phyloP scores from a whole-genome alignment of 2,888 invertebrate genomes.

The Eulithis testata region DNA sequence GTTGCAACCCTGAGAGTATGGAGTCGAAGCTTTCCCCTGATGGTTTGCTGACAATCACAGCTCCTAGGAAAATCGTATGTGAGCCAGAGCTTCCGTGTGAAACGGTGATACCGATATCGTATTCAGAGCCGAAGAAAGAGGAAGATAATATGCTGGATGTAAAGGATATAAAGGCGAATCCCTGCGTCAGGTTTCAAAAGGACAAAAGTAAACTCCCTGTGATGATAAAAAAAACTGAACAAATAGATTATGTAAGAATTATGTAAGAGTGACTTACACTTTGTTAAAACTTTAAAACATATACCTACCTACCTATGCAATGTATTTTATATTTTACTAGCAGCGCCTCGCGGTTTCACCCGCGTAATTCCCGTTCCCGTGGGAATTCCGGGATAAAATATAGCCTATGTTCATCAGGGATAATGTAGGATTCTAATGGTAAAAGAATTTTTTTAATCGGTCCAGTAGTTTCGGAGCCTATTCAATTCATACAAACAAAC shows the following conservation, averaged over 20 bases:
- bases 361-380: too few relatives aligned
- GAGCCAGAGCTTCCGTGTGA: constrained; percentile 49
- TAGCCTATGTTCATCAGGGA: too few relatives aligned
- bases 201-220: background rate
- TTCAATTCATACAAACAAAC: too few relatives aligned
- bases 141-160: constrained; percentile 8
- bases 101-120: constrained; percentile 26
- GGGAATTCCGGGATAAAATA: too few relatives aligned
- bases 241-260: background rate
- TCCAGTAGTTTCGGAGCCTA: too few relatives aligned
- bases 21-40: constrained; percentile 57
- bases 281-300: too few relatives aligned
- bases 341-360: too few relatives aligned
- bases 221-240: constrained; percentile 8
- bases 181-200: constrained; percentile 10
- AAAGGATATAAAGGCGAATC: constrained; percentile 11
- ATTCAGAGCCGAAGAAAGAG: background rate
- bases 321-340: too few relatives aligned
- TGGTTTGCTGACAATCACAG: constrained; percentile 66
- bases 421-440: too few relatives aligned
- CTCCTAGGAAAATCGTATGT: constrained; percentile 50
- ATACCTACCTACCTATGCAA: too few relatives aligned
- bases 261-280: too few relatives aligned
- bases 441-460: too few relatives aligned
- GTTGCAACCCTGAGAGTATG: constrained; percentile 60